Evolutionary conservation across 2,797 vertebrate species (phyloP), one percentile per base, ranked within the genome.

Genomic region (Lerista edwardsae): DNA sequence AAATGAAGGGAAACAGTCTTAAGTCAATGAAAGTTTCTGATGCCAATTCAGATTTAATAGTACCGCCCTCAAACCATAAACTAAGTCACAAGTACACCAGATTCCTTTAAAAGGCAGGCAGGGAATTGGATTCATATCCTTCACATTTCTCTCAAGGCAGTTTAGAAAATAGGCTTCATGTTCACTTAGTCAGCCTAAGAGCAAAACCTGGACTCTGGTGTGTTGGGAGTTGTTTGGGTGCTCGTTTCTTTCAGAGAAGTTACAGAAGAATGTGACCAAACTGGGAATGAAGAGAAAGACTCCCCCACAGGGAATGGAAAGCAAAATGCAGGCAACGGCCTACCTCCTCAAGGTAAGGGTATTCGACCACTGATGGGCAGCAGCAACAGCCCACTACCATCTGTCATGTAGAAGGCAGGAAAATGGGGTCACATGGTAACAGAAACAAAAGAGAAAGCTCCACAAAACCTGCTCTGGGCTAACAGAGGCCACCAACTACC

Each of bases 361-460:
- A 93, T 87, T 95, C 92, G 91, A 93, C 90, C 91, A 94, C 87
- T 93, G 86, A 89, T 89, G 93, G 93, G 92, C 93, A 95, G 90
- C 94, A 94, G 92, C 94, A 95, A 80, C 93, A 95, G 91, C 93
- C 93, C 93, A 91, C 92, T 91, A 93, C 92, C 90, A 92, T 94
- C 94, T 95, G 93, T 90, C 91, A 92, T 82, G 90, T 19, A 72
- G 94, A 93, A 95, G 80, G 91, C 85, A 94, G 92, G 93, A 92
- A 93, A 84, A 90, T 0, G 51, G 84, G 0, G 87, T 93, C 92
- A 93, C 88, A 83, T 84, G 27, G 82, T 0, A 4, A 88, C 1
- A 0, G 75, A 86, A 67, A 84, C 27, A 80, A 72, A 65, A n/a
- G 67, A 27, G 65, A 69, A 76, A 62, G 29, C 36, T 62, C 44